Percentiles rank a stretch among this genome's conserved stretches.
Evolutionary conservation across 2,797 vertebrate species (phyloP).

Genomic region (Tympanoctomys barrerae): DNA sequence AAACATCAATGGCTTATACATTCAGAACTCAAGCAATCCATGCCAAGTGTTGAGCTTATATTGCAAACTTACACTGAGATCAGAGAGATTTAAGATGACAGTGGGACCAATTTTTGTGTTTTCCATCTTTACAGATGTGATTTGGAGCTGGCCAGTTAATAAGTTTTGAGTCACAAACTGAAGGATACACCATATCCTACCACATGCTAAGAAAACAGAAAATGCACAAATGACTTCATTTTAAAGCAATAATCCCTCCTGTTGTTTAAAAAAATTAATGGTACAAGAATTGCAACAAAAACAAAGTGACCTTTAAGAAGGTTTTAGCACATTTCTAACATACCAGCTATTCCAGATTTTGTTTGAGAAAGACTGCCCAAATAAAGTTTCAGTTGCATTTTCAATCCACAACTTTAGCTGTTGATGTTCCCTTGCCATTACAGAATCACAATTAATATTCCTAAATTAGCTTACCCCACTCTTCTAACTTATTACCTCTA

Average conservation of each 20-base stretch:
- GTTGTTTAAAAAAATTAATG: background rate
- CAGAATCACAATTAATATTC: conserved; percentile 27
- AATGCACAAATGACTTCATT: background rate
- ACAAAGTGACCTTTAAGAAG: background rate
- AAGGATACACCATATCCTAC: background rate
- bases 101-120: background rate
- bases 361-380: background rate
- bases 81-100: background rate
- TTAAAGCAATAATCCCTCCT: background rate
- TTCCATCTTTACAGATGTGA: background rate
- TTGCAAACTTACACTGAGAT: background rate
- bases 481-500: background rate
- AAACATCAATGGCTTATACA: background rate
- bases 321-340: background rate
- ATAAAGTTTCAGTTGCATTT: background rate
- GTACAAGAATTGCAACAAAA: background rate
- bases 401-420: background rate
- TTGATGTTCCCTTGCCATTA: background rate
- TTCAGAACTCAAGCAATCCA: conserved; percentile 11
- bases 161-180: conserved; percentile 12
- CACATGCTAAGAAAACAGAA: background rate
- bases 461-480: background rate
- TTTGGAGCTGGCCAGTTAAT: background rate
- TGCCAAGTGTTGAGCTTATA: background rate
- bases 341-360: conserved; percentile 7